Evolutionary conservation across 2,888 invertebrate species (phyloP), one percentile per base, ranked within the genome.

Genomic region (Drosophila demipolita): DNA sequence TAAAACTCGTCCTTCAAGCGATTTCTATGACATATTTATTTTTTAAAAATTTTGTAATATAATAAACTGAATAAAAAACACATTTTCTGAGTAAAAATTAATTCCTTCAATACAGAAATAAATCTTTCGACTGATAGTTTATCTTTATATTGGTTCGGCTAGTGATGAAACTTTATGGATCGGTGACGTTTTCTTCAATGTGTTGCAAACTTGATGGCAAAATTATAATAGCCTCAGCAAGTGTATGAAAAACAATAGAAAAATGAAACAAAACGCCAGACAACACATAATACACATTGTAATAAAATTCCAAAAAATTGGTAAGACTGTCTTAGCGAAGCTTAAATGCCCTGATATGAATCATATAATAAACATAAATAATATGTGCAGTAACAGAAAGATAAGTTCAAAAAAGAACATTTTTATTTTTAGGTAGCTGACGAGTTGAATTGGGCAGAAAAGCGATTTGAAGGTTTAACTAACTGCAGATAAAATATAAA

Each of bases 251-350:
- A 73, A 70, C 58, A 63, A 62, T 65, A 63, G 72, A 59, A 65
- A 59, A 68, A 66, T 57, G 61, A 66, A 57, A 36, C 26, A 66
- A 58, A 49, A 67, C 20, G 57, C 48, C 45, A 53, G 55, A 64
- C 42, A 66, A 75, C 49, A 60, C 55, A 63, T 50, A 75, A 59
- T 17, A 49, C 52, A 64, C 29, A 73, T 23, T 60, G 49, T 40
- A 70, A 64, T 68, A 68, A 69, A 75, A 73, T 45, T 60, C 42
- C 71, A 64, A 36, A 52, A 66, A n/a, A 15, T 26, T 6, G 15
- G 5, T 42, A 26, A 17, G 9, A 52, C 7, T n/a, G 15, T 33
- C 20, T 36, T 3, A 23, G 1, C 45, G 53, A 59, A 53, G 45
- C 29, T 11, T 17, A 35, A 29, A 69, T 70, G 53, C 68, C 0